Evolutionary conservation across 2,113 vertebrate species (phyloP).

Genomic region (Leptobrachium ailaonicum): DNA sequence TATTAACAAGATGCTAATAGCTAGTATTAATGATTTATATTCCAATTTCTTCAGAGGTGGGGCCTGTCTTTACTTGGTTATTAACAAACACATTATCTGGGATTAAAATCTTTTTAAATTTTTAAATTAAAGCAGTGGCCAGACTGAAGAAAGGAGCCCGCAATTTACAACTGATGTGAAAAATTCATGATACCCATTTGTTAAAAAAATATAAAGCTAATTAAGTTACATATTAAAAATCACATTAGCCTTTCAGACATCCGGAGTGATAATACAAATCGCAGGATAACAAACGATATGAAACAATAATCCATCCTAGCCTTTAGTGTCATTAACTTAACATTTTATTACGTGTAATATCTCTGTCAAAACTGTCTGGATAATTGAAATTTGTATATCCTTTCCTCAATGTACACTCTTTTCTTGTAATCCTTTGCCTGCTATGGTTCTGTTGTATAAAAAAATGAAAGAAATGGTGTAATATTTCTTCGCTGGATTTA

Average conservation of each 20-base stretch:
- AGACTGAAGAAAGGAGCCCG: background rate
- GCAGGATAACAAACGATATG: constrained; percentile 22
- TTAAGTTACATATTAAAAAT: constrained; percentile 34
- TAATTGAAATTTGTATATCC: constrained; percentile 2
- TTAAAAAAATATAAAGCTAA: constrained; percentile 15
- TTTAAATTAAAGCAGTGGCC: constrained; percentile 33
- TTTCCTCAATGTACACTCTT: background rate
- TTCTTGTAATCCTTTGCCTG: background rate
- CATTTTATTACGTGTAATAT: background rate
- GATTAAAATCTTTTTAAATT: background rate
- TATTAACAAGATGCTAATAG: no score
- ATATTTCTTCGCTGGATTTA: background rate
- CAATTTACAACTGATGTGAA: constrained; percentile 31
- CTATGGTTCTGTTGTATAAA: background rate
- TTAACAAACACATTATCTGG: background rate
- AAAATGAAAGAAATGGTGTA: background rate
- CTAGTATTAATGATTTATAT: background rate
- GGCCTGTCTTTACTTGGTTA: background rate
- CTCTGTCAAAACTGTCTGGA: background rate
- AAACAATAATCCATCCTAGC: constrained; percentile 9
- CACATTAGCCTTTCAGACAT: constrained; percentile 34
- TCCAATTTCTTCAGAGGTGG: background rate
- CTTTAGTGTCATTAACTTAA: constrained; percentile 7
- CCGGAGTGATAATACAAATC: background rate
- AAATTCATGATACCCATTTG: constrained; percentile 29